Evolutionary conservation across 2,797 vertebrate species (phyloP).

Genomic region (Pantherophis alleghaniensis): DNA sequence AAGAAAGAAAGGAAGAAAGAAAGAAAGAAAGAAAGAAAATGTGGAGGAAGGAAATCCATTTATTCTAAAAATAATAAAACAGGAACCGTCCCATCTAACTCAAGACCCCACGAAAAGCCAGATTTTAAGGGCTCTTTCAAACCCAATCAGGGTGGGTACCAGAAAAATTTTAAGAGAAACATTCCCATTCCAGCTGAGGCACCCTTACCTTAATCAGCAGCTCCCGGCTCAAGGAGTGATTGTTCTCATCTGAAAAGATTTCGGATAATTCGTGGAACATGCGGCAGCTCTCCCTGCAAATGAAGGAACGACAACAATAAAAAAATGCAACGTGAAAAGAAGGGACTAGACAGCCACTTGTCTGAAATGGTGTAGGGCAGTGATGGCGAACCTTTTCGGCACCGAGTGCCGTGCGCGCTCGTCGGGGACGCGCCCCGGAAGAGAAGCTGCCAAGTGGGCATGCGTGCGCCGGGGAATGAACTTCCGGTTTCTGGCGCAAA

Average conservation of each 20-base stretch:
- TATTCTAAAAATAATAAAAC: neutral
- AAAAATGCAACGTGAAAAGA: neutral
- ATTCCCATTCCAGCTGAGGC: fast-evolving
- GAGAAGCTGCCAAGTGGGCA: no score
- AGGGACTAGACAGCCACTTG: no score
- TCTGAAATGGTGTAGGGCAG: no score
- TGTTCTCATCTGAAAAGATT: conserved; percentile 96
- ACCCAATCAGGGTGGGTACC: neutral
- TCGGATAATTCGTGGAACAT: conserved; percentile 92
- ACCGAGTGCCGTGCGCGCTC: no score
- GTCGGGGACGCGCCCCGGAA: no score
- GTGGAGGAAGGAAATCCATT: neutral
- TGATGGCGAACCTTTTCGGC: no score
- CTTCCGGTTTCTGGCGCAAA: no score
- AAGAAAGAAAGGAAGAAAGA: no score
- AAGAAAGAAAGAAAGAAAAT: neutral
- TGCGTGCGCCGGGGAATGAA: no score
- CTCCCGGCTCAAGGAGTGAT: conserved; percentile 92
- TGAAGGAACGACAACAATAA: neutral
- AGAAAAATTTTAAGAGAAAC: neutral
- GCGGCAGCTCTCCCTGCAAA: conserved; percentile 85
- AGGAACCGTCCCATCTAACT: neutral
- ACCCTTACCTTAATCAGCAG: conserved; percentile 87
- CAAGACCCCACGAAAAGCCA: neutral
- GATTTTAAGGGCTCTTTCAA: neutral